Conservation (phyloP, 2,888 invertebrate species). For the Cosmia pyralina region DNA sequence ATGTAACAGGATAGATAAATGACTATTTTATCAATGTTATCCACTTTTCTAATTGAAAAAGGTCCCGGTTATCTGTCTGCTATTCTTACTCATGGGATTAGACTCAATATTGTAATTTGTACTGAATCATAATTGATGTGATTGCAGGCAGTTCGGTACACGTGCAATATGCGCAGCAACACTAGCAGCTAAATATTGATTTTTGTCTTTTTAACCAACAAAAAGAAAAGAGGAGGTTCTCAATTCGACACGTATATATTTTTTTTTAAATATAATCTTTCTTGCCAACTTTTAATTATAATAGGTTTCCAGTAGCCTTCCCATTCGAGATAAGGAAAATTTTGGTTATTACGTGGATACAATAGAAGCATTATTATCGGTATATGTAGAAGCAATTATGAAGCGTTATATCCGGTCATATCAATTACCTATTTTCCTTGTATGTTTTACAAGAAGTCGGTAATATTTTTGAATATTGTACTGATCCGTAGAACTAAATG, state of each 20-base stretch:
- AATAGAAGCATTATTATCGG: not conserved
- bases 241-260: no score
- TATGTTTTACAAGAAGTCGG: not conserved
- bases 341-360: not conserved
- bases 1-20: constrained; percentile 15
- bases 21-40: constrained; percentile 4
- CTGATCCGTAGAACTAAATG: not conserved
- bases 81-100: not conserved
- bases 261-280: not conserved
- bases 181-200: not conserved
- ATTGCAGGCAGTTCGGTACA: not conserved
- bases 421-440: not conserved
- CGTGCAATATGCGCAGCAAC: not conserved
- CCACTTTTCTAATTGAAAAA: constrained; percentile 1
- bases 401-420: not conserved
- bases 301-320: not conserved
- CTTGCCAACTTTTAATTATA: not conserved
- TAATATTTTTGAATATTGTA: not conserved
- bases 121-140: not conserved
- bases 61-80: not conserved
- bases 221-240: no score
- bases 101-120: not conserved
- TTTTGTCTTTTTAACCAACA: no score
- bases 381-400: not conserved
- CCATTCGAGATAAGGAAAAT: constrained; percentile 1